These are phyloP conservation scores for Grantiella picta DNA, from an alignment of 2,113 vertebrate species.

Conservation along the genomic window DNA sequence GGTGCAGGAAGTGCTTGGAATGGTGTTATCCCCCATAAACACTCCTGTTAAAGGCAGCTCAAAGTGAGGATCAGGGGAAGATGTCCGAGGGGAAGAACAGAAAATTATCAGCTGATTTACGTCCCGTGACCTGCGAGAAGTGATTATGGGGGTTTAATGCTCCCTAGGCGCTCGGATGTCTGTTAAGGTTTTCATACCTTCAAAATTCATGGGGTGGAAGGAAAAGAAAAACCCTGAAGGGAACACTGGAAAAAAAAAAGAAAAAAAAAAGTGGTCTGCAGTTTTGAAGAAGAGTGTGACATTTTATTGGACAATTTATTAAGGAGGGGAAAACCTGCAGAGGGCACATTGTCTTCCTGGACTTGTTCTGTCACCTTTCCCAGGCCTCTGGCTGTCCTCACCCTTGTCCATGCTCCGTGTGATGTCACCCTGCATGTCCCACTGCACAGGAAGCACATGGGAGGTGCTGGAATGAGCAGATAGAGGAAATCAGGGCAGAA, in stretches of 20 bases:
- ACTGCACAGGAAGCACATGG: rapidly evolving
- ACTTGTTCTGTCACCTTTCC: neutral
- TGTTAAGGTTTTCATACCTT: neutral
- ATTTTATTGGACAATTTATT: neutral
- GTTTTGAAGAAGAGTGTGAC: neutral
- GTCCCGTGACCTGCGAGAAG: neutral
- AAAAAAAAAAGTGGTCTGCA: neutral
- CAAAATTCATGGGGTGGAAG: neutral
- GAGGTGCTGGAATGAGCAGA: neutral
- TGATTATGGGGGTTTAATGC: neutral
- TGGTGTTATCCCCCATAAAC: conserved; percentile 26
- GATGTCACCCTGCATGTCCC: neutral
- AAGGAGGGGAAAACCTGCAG: neutral
- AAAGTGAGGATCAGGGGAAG: neutral
- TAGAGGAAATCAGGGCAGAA: neutral
- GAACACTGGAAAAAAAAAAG: too few relatives aligned
- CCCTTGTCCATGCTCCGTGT: neutral
- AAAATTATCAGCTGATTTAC: neutral
- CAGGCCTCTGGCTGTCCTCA: neutral
- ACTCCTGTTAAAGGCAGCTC: neutral
- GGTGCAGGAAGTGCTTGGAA: neutral
- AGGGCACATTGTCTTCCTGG: neutral
- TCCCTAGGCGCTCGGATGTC: neutral
- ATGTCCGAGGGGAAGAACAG: neutral
- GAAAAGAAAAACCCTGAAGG: neutral